Evolutionary conservation across 92 coral and sea anemone species (phyloP), one percentile per base, ranked within the genome.

Genomic region (Bergia sp.): DNA sequence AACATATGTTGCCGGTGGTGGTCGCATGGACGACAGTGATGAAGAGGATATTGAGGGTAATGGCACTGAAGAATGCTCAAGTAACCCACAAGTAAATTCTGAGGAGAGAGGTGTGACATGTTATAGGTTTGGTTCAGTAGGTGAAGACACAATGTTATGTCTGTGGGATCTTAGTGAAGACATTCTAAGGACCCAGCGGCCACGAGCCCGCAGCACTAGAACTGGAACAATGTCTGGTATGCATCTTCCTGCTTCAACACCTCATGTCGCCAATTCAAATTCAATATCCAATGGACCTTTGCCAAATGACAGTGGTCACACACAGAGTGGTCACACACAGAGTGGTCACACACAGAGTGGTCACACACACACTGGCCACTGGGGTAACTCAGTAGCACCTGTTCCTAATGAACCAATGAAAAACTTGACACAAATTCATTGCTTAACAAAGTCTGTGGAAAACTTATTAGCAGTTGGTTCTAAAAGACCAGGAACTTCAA

Each of bases 111-210:
- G 94, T 65, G 85, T 94, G 44, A 92, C 98, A 2, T 97, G 94
- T 16, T 97, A 97, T 90, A 87, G 99, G 72, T 94, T 97, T 93
- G 99, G 99, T 16, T 97, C 99, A 23, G 99, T 97, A 3, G 99
- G 98, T 39, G 97, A 97, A 81, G 99, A 97, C 43, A 97, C 99
- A 58, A 94, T 95, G 95, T 76, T 97, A 12, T 76, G 96, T 86
- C 91, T 97, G 65, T 97, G 99, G 99, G 99, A 97, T 90, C 91
- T 97, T 40, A 95, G 98, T 21, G 99, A 96, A 44, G 99, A 97
- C 61, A 92, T 97, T 64, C 88, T 97, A n/a, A 93, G 92, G 83
- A 95, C 98, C 40, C 98, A 94, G 77, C 90, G 98, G 86, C 95
- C 99, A 16, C 90, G 99, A 23, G 91, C 96, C 13, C 96, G 98